Evolutionary conservation across 1,140 invertebrate genomes (phyloP), one percentile per base, ranked within the genome.

Genomic region (Drosophila subobscura): DNA sequence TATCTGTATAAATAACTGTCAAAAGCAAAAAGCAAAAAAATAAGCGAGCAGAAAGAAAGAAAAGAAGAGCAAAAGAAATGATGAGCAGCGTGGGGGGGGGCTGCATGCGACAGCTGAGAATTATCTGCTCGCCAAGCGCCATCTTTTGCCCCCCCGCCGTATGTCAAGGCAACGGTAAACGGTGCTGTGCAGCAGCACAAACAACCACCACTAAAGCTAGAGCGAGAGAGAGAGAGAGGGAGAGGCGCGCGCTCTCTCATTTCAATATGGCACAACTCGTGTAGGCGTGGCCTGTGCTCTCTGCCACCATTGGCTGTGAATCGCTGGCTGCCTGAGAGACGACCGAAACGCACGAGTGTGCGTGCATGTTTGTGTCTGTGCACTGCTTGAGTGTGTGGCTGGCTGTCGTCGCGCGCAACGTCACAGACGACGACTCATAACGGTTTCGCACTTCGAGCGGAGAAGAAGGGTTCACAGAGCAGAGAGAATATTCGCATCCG

Each of bases 1-100:
- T 88, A 88, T 88, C 83, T 88, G 83, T 88, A 88, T 81, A 88
- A 88, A 88, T 88, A 88, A 88, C 83, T 88, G 83, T 83, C 84
- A 86, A 74, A 37, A 63, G 54, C 44, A 55, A 77, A 64, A 67
- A 40, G 37, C 45, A 49, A 56, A 52, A 63, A 46, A 59, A 47
- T 57, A 53, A 67, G 40, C 54, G 25, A 20, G 58, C 46, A 47
- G 45, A 52, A 63, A 20, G 45, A 47, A 68, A 58, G n/a, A 33
- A 51, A 22, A 52, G 46, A 25, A 41, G n/a, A 29, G 20, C 14
- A 12, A 49, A 61, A 12, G 44, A 47, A 59, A 14, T 45, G 14
- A 41, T 5, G 22, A 8, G 23, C 1, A 12, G 22, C n/a, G 33
- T 20, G 20, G n/a, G 14, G 6, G 20, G 4, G 25, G 37, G 41